Base-by-base conservation (phyloP, 1,140 invertebrate genomes). In the Drosophila nebulosa region DNA sequence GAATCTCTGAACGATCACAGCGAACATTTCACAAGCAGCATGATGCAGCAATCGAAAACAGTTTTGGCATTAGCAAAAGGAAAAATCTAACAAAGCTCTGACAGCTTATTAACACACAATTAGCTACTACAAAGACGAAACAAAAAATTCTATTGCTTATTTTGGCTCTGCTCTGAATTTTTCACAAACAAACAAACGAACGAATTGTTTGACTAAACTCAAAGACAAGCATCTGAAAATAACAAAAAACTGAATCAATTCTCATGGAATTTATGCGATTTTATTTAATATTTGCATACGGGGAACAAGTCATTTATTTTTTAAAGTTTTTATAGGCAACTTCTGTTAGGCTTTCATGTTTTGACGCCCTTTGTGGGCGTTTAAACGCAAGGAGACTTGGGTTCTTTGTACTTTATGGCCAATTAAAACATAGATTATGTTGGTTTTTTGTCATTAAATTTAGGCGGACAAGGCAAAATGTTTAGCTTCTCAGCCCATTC, bases 61-160 rank as follows among this genome's bases (percentile, higher is more conserved):
- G 39, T 46, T 46, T 46, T 46, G 16, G 16, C 39, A 46, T 46
- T 46, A 46, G 14, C 42, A 52, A 64, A 64, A 21, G 46, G 14
- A 77, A 42, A 52, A 66, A 21, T 50, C 24, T 18, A 69, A 62
- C 62, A 59, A 26, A 59, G 73, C 56, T 69, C 68, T 56, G 46
- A 53, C 52, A 77, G 53, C 71, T 88, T 83, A 88, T 88, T 76
- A 88, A 76, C 83, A 83, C 83, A 83, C 83, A 88, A 88, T 79
- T 76, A 74, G 74, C 66, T 73, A 50, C 66, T 73, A 50, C 64
- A 60, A 64, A 53, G 59, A 68, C 22, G 58, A 60, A n/a, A 26
- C 55, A 60, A 36, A 46, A 60, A 73, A 74, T 63, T 51, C 35
- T 64, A 24, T 63, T 24, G 32, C n/a, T n/a, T n/a, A n/a, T n/a